A percentile compares a stretch with the other conserved stretches of the same genome.
phyloP scores from a whole-genome alignment of 2,888 invertebrate species.

The Coenonympha glycerion region DNA sequence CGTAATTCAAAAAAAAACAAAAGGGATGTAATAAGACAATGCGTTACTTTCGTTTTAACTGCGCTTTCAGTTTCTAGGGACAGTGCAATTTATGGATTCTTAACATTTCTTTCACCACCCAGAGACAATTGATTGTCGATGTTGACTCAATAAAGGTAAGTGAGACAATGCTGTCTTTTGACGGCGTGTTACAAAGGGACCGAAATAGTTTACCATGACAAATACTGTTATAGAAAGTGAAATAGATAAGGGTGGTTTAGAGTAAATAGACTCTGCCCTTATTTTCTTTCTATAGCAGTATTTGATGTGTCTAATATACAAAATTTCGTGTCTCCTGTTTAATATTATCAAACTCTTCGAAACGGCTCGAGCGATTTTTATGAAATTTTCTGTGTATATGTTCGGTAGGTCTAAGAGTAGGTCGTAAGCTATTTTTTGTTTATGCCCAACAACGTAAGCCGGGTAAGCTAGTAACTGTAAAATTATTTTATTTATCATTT shows the following conservation, averaged over 20 bases:
- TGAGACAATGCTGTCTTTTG: not conserved
- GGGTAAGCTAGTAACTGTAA: no score
- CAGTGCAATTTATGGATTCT: conserved; percentile 33
- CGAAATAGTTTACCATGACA: conserved; percentile 10
- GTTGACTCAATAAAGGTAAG: conserved; percentile 28
- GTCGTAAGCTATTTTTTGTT: no score
- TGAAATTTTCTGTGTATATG: no score
- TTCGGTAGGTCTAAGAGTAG: no score
- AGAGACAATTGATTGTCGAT: conserved; percentile 36
- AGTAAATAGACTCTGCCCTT: no score
- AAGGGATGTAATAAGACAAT: conserved; percentile 30
- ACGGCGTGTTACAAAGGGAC: conserved; percentile 6
- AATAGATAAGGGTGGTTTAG: not conserved
- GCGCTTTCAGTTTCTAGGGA: conserved; percentile 42
- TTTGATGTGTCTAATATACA: no score
- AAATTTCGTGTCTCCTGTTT: no score
- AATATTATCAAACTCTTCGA: no score
- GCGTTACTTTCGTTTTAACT: conserved; percentile 42
- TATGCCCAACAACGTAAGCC: no score
- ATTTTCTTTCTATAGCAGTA: not conserved
- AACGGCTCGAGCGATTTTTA: no score
- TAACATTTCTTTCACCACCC: conserved; percentile 34
- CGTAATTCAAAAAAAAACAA: conserved; percentile 22
- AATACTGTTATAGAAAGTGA: conserved; percentile 15
- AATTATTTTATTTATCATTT: no score